phyloP scores from a whole-genome alignment of 2,888 invertebrate species.

The Parnassius mnemosyne region DNA sequence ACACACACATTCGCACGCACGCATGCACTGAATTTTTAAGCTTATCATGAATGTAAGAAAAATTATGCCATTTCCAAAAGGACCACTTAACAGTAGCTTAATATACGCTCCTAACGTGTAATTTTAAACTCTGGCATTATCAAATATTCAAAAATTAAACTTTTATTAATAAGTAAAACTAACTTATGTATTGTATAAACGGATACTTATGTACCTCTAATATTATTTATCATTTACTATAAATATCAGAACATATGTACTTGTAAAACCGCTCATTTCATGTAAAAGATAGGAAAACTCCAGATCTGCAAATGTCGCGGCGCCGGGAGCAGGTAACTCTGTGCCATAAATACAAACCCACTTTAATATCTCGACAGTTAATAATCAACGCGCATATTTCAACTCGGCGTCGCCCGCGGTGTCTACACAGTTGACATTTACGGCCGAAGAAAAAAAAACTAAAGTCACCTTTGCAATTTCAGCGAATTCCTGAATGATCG shows the following conservation, averaged over 20 bases:
- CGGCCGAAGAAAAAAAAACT: slow-evolving; percentile 28
- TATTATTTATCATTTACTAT: no score
- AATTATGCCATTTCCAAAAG: no score
- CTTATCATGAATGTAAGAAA: no score
- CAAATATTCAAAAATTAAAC: no score
- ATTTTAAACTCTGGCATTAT: no score
- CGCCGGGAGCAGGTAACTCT: slow-evolving; percentile 1
- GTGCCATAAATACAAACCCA: slow-evolving; percentile 12
- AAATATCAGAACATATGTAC: background rate
- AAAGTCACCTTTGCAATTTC: slow-evolving; percentile 41
- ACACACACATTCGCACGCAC: no score
- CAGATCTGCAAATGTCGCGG: background rate
- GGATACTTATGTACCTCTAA: no score
- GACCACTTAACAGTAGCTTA: no score
- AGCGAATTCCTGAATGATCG: slow-evolving; percentile 33
- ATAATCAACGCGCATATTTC: slow-evolving; percentile 1
- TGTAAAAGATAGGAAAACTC: background rate
- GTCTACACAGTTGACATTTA: slow-evolving; percentile 23
- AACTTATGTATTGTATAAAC: no score
- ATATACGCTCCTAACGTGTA: no score
- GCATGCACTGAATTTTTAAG: no score
- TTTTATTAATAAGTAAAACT: no score
- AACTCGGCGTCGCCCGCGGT: background rate
- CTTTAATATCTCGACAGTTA: slow-evolving; percentile 7
- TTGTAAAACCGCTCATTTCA: background rate